Conservation (phyloP, 2,113 vertebrate genomes). For the Ardeotis arabs region DNA sequence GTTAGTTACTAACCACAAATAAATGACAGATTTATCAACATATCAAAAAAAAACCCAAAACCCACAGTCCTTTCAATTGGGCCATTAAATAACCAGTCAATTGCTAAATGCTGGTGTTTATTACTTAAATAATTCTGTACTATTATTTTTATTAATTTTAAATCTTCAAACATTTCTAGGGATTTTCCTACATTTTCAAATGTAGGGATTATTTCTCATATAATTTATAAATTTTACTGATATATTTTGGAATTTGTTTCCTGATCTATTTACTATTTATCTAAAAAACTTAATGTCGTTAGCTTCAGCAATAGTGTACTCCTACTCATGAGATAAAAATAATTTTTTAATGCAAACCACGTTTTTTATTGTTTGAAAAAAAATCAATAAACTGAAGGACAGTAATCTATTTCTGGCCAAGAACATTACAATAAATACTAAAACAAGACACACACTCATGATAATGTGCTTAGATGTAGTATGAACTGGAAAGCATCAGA, state of each 20-base stretch:
- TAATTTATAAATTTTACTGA: background rate
- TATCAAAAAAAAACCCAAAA: background rate
- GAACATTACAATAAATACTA: background rate
- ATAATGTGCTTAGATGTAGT: background rate
- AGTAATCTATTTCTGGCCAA: background rate
- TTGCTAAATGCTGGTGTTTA: conserved; percentile 6
- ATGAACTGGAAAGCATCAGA: background rate
- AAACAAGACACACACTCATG: background rate
- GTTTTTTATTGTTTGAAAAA: background rate
- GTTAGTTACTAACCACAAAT: conserved; percentile 33
- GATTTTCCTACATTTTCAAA: background rate
- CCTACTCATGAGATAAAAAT: background rate
- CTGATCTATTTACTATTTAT: background rate
- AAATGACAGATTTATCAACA: conserved; percentile 53
- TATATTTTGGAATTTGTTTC: background rate
- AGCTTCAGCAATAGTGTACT: background rate
- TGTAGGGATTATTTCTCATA: background rate
- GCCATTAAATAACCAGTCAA: background rate
- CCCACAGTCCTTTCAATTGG: background rate
- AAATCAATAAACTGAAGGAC: background rate
- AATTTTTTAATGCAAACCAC: background rate
- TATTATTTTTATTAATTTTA: background rate
- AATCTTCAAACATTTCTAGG: background rate
- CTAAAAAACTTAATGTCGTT: background rate
- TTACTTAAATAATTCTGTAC: background rate